phyloP scores from a whole-genome alignment of 2,797 vertebrate genomes.

The Sitta carolinensis region DNA sequence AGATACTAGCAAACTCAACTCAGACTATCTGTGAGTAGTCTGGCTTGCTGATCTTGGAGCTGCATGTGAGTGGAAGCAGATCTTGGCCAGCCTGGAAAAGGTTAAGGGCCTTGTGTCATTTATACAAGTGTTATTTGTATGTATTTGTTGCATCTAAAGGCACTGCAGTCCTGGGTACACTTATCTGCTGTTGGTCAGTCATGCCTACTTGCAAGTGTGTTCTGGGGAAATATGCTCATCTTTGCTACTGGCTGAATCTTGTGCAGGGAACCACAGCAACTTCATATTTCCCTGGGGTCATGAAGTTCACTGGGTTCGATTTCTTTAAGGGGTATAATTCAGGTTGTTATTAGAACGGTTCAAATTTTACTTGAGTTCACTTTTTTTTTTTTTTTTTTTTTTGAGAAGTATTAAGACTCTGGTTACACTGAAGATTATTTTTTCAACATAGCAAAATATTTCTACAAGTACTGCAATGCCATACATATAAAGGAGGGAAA shows the following conservation, averaged over 20 bases:
- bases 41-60: background rate
- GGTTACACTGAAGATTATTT: background rate
- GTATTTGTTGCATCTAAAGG: background rate
- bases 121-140: background rate
- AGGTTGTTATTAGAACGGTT: background rate
- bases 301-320: background rate
- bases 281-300: background rate
- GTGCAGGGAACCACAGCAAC: background rate
- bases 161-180: background rate
- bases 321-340: background rate
- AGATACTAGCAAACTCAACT: background rate
- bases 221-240: background rate
- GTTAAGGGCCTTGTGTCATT: too few relatives aligned
- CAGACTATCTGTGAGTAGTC: background rate
- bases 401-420: background rate
- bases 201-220: accelerated
- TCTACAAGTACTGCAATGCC: background rate
- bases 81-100: background rate
- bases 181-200: background rate
- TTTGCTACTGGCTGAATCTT: background rate
- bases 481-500: background rate
- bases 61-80: background rate
- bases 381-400: background rate
- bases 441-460: background rate
- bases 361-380: background rate